phyloP scores from a whole-genome alignment of 2,797 vertebrate species.

The Tamandua tetradactyla region DNA sequence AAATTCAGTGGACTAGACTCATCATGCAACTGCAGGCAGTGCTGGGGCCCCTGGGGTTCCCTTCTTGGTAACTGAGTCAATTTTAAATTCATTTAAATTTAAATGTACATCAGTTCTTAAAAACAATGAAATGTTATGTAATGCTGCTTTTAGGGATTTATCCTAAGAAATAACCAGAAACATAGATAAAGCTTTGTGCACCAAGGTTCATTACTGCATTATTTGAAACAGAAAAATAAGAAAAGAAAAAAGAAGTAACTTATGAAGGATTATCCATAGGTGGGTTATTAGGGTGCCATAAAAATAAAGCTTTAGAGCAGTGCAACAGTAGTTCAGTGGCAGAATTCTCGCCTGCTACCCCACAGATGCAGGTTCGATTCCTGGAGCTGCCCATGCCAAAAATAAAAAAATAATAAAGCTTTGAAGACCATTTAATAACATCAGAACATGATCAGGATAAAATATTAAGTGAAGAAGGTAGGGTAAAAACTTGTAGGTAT shows the following conservation, averaged over 20 bases:
- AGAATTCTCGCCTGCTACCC: no score
- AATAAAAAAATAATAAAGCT: no score
- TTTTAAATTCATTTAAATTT: not conserved
- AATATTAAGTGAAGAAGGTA: not conserved
- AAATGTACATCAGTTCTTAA: no score
- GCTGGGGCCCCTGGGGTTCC: accelerated
- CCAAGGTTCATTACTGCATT: not conserved
- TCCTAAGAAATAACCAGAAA: not conserved
- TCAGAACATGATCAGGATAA: not conserved
- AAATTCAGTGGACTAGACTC: accelerated
- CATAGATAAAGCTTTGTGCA: not conserved
- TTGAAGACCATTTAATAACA: not conserved
- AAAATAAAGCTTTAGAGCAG: no score
- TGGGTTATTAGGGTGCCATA: not conserved
- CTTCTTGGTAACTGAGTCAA: not conserved
- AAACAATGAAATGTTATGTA: accelerated
- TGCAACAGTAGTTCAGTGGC: no score
- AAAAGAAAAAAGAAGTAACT: not conserved
- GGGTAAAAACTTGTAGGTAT: no score
- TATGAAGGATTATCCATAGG: not conserved
- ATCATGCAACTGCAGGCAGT: accelerated
- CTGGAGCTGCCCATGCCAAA: no score
- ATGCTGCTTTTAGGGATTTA: not conserved
- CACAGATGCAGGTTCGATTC: no score
- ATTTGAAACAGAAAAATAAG: not conserved